Base-by-base conservation (phyloP, 2,113 vertebrate species). In the Daphoenositta chrysoptera region DNA sequence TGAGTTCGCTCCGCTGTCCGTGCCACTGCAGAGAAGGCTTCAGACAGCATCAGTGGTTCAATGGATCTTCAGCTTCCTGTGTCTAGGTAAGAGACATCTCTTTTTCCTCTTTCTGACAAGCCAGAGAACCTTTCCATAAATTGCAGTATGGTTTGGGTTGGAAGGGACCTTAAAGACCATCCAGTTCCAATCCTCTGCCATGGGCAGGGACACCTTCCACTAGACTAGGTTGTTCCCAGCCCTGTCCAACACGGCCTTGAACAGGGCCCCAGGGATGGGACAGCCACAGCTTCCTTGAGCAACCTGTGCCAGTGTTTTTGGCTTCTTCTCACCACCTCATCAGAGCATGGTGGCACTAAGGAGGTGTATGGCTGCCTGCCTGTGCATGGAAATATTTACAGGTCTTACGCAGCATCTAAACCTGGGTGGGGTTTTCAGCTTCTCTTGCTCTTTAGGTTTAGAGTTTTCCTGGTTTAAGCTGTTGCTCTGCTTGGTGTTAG, bases 31-130 rank as follows among this genome's bases (percentile, higher is more conserved):
- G 51, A 94, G 96, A 2, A 81, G 96, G 72, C 96, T 97, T 77
- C 94, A 97, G 86, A 97, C 93, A 0, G 95, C 94, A 11, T 60
- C 96, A 0, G 96, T 97, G 72, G 91, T 15, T 50, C 96, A 97
- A 13, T 97, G 96, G 96, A 33, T 95, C 91, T 93, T 92, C 94
- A 91, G 91, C 80, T 97, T 97, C 80, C 71, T 97, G 10, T 4
- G 28, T 26, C 68, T 97, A 40, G 95, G 96, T 97, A 95, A 92
- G 95, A 84, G 13, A 30, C n/a, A 10, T 24, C 39, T 58, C 24
- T n/a, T 63, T 47, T 45, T 30, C 19, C 30, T 51, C 44, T 31
- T n/a, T 40, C 35, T 47, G 71, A 75, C 33, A 69, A 83, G 18
- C 35, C 71, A 42, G 35, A 83, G 28, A 47, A 89, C 30, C 31